A percentile compares a stretch with the other conserved stretches of the same genome.
These are phyloP conservation scores for Lagopus leucura DNA, from an alignment of 2,113 vertebrate species.

Conservation along the genomic window DNA sequence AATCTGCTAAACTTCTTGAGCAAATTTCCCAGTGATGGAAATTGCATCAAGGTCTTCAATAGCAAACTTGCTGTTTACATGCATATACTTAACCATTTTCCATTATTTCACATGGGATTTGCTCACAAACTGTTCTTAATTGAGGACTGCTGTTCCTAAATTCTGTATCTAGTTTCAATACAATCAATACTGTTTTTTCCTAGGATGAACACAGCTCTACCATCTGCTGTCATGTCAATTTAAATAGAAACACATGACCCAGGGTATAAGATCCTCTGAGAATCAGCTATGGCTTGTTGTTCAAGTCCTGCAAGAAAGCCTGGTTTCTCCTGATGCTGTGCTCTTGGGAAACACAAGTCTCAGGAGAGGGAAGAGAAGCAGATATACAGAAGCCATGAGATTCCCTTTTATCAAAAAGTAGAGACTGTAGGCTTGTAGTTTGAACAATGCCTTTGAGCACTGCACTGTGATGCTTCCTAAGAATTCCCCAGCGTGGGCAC, in stretches of 20 bases:
- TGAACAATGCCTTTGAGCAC: background rate
- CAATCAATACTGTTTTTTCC: background rate
- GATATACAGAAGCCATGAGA: background rate
- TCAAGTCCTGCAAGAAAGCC: slow-evolving; percentile 17
- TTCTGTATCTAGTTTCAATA: background rate
- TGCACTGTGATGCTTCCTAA: background rate
- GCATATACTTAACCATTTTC: background rate
- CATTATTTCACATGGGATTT: background rate
- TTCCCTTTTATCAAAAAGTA: background rate
- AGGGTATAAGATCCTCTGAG: background rate
- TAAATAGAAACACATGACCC: background rate
- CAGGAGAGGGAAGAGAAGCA: background rate
- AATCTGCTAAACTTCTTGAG: background rate
- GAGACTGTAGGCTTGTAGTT: background rate
- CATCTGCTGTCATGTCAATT: background rate
- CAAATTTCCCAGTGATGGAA: background rate
- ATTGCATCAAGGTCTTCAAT: background rate
- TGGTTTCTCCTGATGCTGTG: background rate
- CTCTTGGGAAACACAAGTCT: background rate
- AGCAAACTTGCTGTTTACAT: background rate
- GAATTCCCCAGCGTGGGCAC: background rate
- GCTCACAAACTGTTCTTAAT: background rate
- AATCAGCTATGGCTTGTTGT: background rate
- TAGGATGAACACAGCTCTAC: background rate
- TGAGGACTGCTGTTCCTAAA: background rate